Percentiles rank a stretch among this genome's conserved stretches.
Evolutionary conservation across 2,113 vertebrate genomes (phyloP).

Genomic region (Cettia cetti): DNA sequence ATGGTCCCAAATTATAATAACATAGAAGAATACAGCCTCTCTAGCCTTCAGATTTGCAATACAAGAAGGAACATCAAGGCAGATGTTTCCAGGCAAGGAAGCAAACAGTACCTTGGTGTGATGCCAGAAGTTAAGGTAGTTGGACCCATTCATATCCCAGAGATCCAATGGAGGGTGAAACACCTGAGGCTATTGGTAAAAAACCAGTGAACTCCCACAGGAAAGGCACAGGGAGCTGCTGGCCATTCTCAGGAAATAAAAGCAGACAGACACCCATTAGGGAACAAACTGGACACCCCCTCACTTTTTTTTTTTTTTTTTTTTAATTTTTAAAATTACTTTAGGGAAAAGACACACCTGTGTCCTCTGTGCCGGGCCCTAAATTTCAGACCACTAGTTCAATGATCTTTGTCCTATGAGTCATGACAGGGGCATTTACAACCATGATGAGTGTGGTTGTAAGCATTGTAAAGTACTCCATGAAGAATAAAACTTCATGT

Average conservation of each 20-base stretch:
- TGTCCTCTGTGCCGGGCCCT: not conserved
- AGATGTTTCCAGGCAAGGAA: not conserved
- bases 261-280: not conserved
- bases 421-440: not conserved
- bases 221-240: not conserved
- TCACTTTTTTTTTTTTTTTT: not conserved
- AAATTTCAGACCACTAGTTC: not conserved
- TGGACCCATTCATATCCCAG: not conserved
- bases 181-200: not conserved
- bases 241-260: not conserved
- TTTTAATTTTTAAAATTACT: not conserved
- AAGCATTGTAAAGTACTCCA: not conserved
- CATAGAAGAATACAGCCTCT: not conserved
- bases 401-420: not conserved
- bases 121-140: not conserved
- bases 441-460: not conserved
- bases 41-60: not conserved
- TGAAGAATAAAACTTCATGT: too few species aligned
- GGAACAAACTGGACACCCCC: not conserved
- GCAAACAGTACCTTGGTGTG: not conserved
- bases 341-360: not conserved
- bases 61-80: not conserved
- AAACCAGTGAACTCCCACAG: not conserved
- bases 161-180: not conserved
- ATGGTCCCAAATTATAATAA: not conserved